phyloP scores from a whole-genome alignment of 2,888 invertebrate species.

The Hirtodrosophila confusa region DNA sequence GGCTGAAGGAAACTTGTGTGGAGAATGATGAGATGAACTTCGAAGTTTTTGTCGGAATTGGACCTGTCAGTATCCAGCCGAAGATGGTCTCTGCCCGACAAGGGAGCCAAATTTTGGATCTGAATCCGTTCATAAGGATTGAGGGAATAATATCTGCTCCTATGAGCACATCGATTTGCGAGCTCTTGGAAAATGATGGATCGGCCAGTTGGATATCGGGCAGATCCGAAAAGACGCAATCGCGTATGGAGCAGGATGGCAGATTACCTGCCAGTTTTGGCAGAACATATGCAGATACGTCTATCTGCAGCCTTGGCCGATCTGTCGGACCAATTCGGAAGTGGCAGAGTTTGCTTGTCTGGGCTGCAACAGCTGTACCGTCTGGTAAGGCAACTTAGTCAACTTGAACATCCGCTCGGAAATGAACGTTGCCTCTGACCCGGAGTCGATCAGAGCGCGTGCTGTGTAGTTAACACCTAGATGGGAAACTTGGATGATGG shows the following conservation, averaged over 20 bases:
- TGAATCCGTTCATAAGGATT: too few species aligned
- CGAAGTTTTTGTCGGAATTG: not conserved
- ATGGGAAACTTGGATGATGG: constrained; percentile 20
- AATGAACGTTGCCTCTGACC: constrained; percentile 32
- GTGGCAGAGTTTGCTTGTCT: constrained; percentile 12
- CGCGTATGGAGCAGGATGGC: constrained; percentile 7
- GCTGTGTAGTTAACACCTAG: not conserved
- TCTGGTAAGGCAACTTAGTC: constrained; percentile 19
- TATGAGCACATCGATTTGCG: not conserved
- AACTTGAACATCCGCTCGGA: constrained; percentile 20
- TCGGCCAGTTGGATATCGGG: constrained; percentile 13
- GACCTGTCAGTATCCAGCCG: constrained; percentile 6
- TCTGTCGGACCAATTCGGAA: not conserved
- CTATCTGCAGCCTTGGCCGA: constrained; percentile 6
- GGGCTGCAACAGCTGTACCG: constrained; percentile 9
- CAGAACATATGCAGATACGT: constrained; percentile 17
- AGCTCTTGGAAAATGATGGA: constrained; percentile 11
- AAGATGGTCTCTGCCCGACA: constrained; percentile 20
- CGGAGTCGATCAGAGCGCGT: not conserved
- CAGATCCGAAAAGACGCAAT: not conserved
- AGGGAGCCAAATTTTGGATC: constrained; percentile 12
- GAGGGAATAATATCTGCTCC: too few species aligned
- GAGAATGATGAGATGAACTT: constrained; percentile 1
- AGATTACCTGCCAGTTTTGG: constrained; percentile 22
- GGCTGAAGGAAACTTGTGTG: constrained; percentile 2